Conservation (phyloP, 2,113 vertebrate genomes). For the Pelecanoides urinatrix region DNA sequence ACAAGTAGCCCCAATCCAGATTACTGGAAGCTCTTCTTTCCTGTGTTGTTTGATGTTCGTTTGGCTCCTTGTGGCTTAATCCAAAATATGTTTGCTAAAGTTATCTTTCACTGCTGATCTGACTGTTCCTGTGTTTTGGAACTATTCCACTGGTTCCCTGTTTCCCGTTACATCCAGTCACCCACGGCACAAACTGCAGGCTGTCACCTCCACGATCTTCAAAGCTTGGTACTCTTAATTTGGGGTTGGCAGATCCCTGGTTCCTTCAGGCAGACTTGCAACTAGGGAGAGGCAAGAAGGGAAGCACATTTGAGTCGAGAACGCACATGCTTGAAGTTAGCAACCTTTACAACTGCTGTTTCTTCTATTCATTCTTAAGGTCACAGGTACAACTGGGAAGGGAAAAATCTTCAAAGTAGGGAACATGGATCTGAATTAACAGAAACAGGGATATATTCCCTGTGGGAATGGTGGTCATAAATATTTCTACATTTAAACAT, state of each 20-base stretch:
- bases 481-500: background rate
- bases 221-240: background rate
- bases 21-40: background rate
- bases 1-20: accelerated
- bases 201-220: background rate
- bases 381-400: background rate
- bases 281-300: background rate
- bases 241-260: background rate
- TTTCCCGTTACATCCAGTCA: background rate
- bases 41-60: background rate
- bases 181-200: background rate
- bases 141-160: background rate
- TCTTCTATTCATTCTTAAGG: background rate
- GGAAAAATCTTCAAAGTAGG: background rate
- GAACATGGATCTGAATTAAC: background rate
- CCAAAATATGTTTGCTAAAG: background rate
- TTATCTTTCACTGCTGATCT: background rate
- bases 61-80: background rate
- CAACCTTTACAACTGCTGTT: background rate
- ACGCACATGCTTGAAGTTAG: background rate
- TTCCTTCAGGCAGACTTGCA: background rate
- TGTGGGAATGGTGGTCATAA: accelerated
- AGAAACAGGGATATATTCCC: background rate
- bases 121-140: background rate
- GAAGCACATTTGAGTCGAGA: background rate